Conservation (phyloP, 1,140 invertebrate species). For the Palaemon carinicauda region DNA sequence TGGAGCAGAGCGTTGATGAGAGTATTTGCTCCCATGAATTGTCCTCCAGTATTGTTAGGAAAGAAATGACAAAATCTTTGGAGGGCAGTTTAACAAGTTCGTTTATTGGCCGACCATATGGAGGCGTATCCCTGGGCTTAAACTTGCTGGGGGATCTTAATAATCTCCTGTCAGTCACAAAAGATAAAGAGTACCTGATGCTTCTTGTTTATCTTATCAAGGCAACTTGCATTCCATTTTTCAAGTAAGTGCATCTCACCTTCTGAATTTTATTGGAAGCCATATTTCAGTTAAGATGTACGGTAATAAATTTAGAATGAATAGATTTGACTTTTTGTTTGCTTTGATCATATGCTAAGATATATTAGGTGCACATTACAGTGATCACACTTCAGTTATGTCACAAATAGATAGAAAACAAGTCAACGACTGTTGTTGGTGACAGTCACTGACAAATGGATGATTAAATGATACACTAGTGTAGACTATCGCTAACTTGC, state of each 20-base stretch:
- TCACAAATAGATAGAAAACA: too few relatives aligned
- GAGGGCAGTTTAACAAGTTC: not conserved
- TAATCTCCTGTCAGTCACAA: conserved; percentile 13
- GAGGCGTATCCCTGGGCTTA: conserved; percentile 4
- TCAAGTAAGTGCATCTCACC: not conserved
- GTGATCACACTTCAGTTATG: not conserved
- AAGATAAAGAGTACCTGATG: conserved; percentile 25
- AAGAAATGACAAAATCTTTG: not conserved
- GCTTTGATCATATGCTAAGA: too few relatives aligned
- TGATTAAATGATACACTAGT: too few relatives aligned
- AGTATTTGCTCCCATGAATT: not conserved
- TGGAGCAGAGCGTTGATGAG: not conserved
- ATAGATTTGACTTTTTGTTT: not conserved
- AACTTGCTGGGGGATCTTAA: conserved; percentile 22
- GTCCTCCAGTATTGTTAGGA: too few relatives aligned
- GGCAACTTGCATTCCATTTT: conserved; percentile 34
- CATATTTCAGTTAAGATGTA: not conserved
- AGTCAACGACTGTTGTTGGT: too few relatives aligned
- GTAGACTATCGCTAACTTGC: too few relatives aligned
- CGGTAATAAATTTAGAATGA: not conserved
- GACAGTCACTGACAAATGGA: too few relatives aligned
- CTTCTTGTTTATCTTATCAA: conserved; percentile 30
- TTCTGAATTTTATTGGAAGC: not conserved
- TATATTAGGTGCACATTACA: too few relatives aligned
- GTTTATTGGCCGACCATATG: not conserved